Evolutionary conservation across 2,797 vertebrate genomes (phyloP).

Genomic region (Cynodonichthys magdalenae): DNA sequence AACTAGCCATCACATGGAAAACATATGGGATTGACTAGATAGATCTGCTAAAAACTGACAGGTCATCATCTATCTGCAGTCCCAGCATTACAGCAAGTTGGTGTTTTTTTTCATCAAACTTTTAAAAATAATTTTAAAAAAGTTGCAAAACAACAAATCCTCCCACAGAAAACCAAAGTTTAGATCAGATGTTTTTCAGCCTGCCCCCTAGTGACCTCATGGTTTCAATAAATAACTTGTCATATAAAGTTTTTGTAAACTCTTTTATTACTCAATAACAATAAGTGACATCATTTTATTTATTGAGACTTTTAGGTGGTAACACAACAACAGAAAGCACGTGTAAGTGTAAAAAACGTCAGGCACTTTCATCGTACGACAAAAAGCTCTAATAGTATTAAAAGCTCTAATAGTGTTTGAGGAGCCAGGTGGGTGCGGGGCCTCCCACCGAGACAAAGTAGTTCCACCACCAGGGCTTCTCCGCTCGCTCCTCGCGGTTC

Average conservation of each 20-base stretch:
- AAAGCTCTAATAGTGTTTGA: conserved; percentile 79
- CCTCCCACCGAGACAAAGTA: conserved; percentile 85
- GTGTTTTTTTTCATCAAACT: no score
- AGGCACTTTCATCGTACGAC: no score
- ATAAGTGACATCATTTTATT: neutral
- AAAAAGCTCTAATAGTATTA: neutral
- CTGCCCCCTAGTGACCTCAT: conserved; percentile 48
- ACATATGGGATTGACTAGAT: no score
- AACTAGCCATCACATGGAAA: no score
- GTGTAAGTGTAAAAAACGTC: conserved; percentile 9
- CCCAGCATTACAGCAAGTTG: no score
- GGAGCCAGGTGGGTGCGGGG: conserved; percentile 88
- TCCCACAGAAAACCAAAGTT: neutral
- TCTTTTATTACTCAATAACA: neutral
- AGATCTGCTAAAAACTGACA: no score
- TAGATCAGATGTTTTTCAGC: conserved; percentile 5
- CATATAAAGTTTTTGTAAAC: neutral
- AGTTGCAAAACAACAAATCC: neutral
- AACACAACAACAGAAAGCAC: neutral
- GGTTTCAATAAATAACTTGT: neutral
- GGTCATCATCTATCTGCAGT: no score
- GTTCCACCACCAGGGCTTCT: conserved; percentile 97
- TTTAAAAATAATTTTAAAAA: no score
- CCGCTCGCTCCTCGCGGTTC: conserved; percentile 62
- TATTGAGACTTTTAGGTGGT: neutral